Evolutionary conservation across 2,797 vertebrate genomes (phyloP).

Genomic region (Gila robusta): DNA sequence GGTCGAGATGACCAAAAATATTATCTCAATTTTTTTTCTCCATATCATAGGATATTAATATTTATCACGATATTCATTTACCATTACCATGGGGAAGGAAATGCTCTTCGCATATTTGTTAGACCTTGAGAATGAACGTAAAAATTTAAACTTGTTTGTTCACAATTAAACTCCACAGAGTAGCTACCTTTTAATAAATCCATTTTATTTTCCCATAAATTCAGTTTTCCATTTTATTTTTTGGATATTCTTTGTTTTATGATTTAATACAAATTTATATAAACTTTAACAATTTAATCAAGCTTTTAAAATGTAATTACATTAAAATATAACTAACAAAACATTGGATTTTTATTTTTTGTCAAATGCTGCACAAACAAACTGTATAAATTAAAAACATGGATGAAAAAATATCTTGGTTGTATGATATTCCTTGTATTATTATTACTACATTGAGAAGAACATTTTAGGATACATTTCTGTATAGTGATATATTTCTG

Average conservation of each 20-base stretch:
- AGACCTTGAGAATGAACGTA: background rate
- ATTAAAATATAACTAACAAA: background rate
- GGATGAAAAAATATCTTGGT: background rate
- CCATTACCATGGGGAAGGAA: background rate
- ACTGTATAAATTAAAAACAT: background rate
- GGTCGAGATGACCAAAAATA: background rate
- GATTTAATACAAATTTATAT: background rate
- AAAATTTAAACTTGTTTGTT: too few species aligned
- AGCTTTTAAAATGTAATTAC: background rate
- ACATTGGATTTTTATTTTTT: too few species aligned
- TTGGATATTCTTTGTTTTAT: background rate
- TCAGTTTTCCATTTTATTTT: too few species aligned
- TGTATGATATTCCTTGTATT: background rate
- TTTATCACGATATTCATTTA: background rate
- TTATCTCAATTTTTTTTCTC: background rate
- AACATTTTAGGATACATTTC: background rate
- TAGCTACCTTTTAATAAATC: too few species aligned
- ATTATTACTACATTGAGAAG: background rate
- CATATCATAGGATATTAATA: background rate
- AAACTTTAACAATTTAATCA: background rate
- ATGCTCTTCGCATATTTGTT: background rate
- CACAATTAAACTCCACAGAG: too few species aligned
- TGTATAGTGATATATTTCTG: background rate
- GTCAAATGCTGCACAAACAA: background rate
- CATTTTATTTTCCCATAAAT: too few species aligned